A percentile compares a stretch with the other conserved stretches of the same genome.
These are phyloP conservation scores for Brenthis ino DNA, from an alignment of 2,888 invertebrate species.

Conservation along the genomic window DNA sequence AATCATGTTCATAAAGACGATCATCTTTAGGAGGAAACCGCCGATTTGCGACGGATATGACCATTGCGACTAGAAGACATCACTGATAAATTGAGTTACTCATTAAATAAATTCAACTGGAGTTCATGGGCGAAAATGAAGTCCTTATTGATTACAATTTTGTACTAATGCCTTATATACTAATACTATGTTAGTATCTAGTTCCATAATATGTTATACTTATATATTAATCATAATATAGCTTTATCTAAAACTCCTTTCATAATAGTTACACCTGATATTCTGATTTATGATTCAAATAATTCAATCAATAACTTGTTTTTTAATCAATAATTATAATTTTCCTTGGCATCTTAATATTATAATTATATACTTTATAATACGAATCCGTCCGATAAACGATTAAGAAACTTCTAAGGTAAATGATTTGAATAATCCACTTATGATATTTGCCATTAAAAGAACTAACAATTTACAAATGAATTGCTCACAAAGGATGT, in stretches of 20 bases:
- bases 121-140: slow-evolving; percentile 20
- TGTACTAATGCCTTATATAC: too few relatives aligned
- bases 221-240: too few relatives aligned
- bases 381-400: neutral
- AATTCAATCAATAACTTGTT: neutral
- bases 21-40: slow-evolving; percentile 67
- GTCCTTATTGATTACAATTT: too few relatives aligned
- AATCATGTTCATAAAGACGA: slow-evolving; percentile 76
- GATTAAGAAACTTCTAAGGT: neutral
- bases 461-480: slow-evolving; percentile 11
- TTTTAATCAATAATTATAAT: neutral
- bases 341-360: neutral
- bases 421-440: neutral
- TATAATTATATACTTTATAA: neutral
- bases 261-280: too few relatives aligned
- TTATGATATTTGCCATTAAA: neutral
- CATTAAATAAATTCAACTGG: slow-evolving; percentile 37
- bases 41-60: slow-evolving; percentile 79
- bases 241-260: too few relatives aligned
- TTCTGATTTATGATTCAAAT: too few relatives aligned
- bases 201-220: too few relatives aligned
- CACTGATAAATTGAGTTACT: slow-evolving; percentile 42
- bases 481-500: slow-evolving; percentile 27
- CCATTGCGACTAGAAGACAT: slow-evolving; percentile 70
- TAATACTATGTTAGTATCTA: too few relatives aligned